Percentiles rank a stretch among this genome's conserved stretches.
These are phyloP conservation scores for Jaculus jaculus DNA, from an alignment of 2,113 vertebrate species.

Conservation along the genomic window DNA sequence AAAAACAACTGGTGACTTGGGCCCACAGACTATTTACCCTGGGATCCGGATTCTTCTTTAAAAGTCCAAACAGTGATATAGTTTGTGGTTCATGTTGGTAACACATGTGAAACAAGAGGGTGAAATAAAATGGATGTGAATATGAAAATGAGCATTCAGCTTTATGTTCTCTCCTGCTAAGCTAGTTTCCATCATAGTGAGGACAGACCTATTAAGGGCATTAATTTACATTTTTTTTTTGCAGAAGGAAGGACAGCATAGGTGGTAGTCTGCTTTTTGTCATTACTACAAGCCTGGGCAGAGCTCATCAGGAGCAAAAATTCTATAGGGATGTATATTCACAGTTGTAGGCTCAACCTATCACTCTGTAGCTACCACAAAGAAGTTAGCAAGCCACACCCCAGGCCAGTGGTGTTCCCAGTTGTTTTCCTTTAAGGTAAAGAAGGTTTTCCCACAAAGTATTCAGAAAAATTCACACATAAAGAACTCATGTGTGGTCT, in stretches of 20 bases:
- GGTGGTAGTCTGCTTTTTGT: background rate
- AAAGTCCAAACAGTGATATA: background rate
- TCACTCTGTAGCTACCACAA: background rate
- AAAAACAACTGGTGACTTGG: background rate
- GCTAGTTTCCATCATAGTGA: background rate
- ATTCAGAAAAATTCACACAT: background rate
- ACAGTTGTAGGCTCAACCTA: background rate
- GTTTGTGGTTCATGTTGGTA: background rate
- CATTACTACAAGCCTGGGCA: background rate
- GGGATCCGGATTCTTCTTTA: background rate
- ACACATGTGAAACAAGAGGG: background rate
- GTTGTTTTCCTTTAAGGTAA: constrained; percentile 4
- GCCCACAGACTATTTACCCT: background rate
- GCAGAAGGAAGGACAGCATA: background rate
- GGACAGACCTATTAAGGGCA: background rate
- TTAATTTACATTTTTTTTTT: background rate
- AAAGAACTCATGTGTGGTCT: background rate
- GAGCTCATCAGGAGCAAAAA: background rate
- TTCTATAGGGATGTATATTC: background rate
- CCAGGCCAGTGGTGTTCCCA: background rate
- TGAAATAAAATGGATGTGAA: background rate
- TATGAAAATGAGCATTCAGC: background rate
- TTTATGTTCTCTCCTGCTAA: background rate
- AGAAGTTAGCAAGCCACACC: background rate
- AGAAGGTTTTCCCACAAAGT: background rate